phyloP scores from a whole-genome alignment of 64 coral and sea anemone species.

The Orbicella faveolata region DNA sequence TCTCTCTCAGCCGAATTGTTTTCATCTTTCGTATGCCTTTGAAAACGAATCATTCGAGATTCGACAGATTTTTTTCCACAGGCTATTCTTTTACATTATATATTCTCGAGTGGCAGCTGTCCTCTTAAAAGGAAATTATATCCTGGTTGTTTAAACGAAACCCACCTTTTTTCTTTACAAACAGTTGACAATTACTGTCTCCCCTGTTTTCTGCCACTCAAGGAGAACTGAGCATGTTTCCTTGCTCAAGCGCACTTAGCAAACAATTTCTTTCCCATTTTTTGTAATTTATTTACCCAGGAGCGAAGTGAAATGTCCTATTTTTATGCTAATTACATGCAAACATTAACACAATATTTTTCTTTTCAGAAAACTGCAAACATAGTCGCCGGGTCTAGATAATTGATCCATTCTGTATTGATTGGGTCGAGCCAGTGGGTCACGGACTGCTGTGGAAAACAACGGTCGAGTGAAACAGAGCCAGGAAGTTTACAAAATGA shows the following conservation, averaged over 20 bases:
- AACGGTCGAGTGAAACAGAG: neutral
- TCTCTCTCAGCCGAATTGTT: too few relatives aligned
- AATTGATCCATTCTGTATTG: neutral
- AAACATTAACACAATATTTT: slow-evolving; percentile 23
- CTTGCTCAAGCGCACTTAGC: neutral
- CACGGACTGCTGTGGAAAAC: neutral
- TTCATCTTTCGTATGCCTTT: too few relatives aligned
- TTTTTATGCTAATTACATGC: neutral
- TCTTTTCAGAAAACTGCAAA: neutral
- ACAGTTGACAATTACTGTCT: neutral
- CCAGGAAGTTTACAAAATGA: neutral
- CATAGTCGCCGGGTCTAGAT: neutral
- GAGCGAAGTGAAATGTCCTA: neutral
- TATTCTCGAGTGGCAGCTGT: neutral
- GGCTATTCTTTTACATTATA: neutral
- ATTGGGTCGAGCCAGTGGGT: neutral
- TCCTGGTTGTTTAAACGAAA: neutral
- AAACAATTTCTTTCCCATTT: neutral
- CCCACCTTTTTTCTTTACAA: neutral
- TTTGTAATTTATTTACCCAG: neutral
- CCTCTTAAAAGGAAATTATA: neutral
- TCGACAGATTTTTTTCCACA: neutral
- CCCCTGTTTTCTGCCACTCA: neutral
- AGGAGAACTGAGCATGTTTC: neutral
- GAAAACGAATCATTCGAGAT: too few relatives aligned